phyloP scores from a whole-genome alignment of 2,888 invertebrate species.

The Catocala nupta region DNA sequence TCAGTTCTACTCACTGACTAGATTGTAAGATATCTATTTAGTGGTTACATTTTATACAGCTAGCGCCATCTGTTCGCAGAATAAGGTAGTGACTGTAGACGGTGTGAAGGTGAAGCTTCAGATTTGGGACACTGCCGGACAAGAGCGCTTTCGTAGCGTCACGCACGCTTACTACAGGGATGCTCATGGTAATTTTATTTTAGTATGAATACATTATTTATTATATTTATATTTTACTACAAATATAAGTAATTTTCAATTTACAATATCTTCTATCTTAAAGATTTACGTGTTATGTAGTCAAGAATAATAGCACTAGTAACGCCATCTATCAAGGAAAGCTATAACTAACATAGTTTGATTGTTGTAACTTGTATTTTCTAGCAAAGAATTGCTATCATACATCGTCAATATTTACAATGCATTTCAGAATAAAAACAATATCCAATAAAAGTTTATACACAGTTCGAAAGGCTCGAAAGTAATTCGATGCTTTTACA shows the following conservation, averaged over 20 bases:
- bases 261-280: too few species aligned
- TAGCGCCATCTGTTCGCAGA: conserved; percentile 89
- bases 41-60: conserved; percentile 51
- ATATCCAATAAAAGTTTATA: too few species aligned
- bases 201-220: neutral
- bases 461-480: too few species aligned
- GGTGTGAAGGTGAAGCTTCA: conserved; percentile 96
- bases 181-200: conserved; percentile 92
- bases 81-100: conserved; percentile 94
- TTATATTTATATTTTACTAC: neutral
- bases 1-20: too few species aligned
- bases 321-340: conserved; percentile 53
- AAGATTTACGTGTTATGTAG: too few species aligned
- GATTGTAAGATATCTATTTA: conserved; percentile 10
- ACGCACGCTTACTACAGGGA: conserved; percentile 98
- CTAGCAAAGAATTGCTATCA: too few species aligned
- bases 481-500: too few species aligned
- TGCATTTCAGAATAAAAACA: too few species aligned
- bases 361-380: too few species aligned
- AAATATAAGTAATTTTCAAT: too few species aligned
- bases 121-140: conserved; percentile 98
- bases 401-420: too few species aligned
- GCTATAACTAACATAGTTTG: neutral
- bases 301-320: conserved; percentile 29
- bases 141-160: conserved; percentile 97